Evolutionary conservation across 2,113 vertebrate species (phyloP).

Genomic region (Festucalex cinctus): DNA sequence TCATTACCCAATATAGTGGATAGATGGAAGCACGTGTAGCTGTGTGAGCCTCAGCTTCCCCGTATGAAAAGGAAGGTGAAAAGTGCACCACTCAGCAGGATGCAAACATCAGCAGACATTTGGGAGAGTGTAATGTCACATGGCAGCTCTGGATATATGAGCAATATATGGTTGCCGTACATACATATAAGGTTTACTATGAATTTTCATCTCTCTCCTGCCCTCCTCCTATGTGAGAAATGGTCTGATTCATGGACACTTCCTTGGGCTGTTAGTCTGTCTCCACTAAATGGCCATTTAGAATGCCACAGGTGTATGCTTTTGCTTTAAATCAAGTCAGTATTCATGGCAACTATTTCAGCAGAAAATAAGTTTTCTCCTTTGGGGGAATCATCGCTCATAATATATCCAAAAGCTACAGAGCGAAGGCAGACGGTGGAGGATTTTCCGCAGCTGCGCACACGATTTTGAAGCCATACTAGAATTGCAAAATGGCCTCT

Average conservation of each 20-base stretch:
- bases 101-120: constrained; percentile 38
- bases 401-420: constrained; percentile 50
- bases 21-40: constrained; percentile 21
- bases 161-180: constrained; percentile 23
- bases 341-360: constrained; percentile 58
- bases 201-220: constrained; percentile 33
- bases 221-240: constrained; percentile 24
- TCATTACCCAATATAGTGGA: background rate
- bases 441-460: constrained; percentile 44
- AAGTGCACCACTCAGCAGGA: constrained; percentile 30
- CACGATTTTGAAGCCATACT: constrained; percentile 39
- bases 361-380: constrained; percentile 47
- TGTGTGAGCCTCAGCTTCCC: constrained; percentile 17
- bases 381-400: constrained; percentile 31
- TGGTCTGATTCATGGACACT: constrained; percentile 50
- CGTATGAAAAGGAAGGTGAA: constrained; percentile 33
- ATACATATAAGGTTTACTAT: constrained; percentile 42
- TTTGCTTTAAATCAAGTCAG: constrained; percentile 51
- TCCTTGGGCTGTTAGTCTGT: constrained; percentile 48
- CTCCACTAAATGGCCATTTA: constrained; percentile 51
- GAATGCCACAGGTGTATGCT: constrained; percentile 53
- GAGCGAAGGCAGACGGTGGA: constrained; percentile 24
- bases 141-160: constrained; percentile 48
- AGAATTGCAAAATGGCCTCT: constrained; percentile 51
- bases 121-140: constrained; percentile 42